phyloP scores from a whole-genome alignment of 2,888 invertebrate species.

The Carterocephalus palaemon region DNA sequence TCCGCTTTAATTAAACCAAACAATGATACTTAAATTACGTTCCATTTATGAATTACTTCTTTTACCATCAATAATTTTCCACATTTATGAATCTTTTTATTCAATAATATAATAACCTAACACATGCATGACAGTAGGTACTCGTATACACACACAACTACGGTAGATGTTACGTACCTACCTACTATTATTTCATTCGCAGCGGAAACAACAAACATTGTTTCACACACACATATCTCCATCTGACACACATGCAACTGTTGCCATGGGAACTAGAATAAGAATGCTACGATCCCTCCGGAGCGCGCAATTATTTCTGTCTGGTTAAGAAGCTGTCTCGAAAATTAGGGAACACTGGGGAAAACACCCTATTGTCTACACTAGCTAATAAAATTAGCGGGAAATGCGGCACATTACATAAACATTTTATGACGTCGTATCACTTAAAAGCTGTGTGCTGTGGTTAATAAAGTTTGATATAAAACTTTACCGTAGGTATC shows the following conservation, averaged over 20 bases:
- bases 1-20: too few species aligned
- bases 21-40: too few species aligned
- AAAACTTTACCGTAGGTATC: slow-evolving; percentile 52
- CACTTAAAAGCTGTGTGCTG: slow-evolving; percentile 30
- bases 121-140: slow-evolving; percentile 41
- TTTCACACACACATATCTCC: too few species aligned
- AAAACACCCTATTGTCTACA: slow-evolving; percentile 57
- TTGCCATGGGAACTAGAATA: slow-evolving; percentile 49
- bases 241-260: slow-evolving; percentile 50
- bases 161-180: too few species aligned
- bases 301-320: slow-evolving; percentile 64
- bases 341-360: slow-evolving; percentile 70
- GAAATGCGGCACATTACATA: slow-evolving; percentile 66
- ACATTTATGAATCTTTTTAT: too few species aligned
- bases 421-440: slow-evolving; percentile 55
- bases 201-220: slow-evolving; percentile 45
- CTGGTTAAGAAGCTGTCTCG: slow-evolving; percentile 68
- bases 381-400: slow-evolving; percentile 66
- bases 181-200: slow-evolving; percentile 35
- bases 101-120: slow-evolving; percentile 60
- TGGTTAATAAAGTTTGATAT: too few species aligned
- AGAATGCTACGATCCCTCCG: slow-evolving; percentile 49
- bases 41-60: too few species aligned
- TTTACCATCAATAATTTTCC: too few species aligned
- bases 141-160: slow-evolving; percentile 58